phyloP scores from a whole-genome alignment of 2,797 vertebrate species.

The Molothrus ater region DNA sequence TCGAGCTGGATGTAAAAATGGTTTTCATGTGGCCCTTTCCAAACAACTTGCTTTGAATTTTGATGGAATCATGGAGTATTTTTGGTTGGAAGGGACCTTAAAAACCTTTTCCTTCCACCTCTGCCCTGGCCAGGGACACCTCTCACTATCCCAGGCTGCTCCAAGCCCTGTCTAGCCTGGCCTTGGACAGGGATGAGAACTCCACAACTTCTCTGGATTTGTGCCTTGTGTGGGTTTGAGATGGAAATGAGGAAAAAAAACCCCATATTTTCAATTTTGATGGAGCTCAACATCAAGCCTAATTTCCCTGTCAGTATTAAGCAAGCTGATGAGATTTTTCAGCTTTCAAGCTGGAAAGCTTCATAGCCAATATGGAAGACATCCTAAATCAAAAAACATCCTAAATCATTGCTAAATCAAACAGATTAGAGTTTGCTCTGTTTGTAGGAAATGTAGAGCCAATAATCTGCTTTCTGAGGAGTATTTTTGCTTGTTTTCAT shows the following conservation, averaged over 20 bases:
- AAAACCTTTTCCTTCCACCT: not conserved
- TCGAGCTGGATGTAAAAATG: not conserved
- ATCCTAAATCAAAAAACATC: not conserved
- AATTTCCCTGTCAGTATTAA: not conserved
- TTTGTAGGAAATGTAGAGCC: constrained; percentile 1
- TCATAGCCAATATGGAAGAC: not conserved
- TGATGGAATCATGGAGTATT: not conserved
- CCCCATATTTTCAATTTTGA: not conserved
- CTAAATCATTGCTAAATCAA: not conserved
- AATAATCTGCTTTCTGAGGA: not conserved
- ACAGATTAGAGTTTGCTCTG: not conserved
- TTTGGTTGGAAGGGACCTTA: not conserved
- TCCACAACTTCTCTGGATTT: not conserved
- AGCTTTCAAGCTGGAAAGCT: not conserved
- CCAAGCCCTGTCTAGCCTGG: not conserved
- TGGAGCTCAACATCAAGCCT: not conserved
- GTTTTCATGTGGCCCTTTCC: not conserved
- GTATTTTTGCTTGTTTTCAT: not conserved
- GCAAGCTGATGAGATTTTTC: not conserved
- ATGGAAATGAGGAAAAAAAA: not conserved
- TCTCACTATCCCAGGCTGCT: not conserved
- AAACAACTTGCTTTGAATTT: not conserved
- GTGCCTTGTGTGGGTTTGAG: not conserved
- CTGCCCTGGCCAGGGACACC: not conserved
- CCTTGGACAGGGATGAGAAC: not conserved